Conservation (phyloP, 2,113 vertebrate genomes). For the Saguinus imperator region DNA sequence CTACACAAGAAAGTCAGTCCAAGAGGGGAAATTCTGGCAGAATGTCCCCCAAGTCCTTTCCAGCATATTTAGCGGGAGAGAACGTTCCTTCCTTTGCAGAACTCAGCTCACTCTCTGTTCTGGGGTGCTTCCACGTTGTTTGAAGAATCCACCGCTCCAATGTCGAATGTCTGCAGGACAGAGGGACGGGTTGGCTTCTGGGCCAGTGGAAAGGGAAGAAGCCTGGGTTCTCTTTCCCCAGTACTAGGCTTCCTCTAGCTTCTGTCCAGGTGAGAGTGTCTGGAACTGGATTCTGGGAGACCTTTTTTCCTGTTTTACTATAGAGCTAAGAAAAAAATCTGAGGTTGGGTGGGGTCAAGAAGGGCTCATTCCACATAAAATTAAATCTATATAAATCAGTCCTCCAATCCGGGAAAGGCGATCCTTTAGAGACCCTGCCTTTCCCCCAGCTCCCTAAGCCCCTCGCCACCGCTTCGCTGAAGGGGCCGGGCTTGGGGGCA, state of each 20-base stretch:
- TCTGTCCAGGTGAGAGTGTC: neutral
- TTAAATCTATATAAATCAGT: neutral
- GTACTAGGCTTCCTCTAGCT: neutral
- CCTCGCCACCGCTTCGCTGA: neutral
- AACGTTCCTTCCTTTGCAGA: neutral
- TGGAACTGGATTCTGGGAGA: neutral
- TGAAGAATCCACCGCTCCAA: neutral
- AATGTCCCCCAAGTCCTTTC: neutral
- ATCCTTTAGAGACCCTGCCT: rapidly evolving
- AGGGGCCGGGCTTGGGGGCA: neutral
- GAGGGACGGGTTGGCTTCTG: neutral
- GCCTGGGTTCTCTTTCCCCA: neutral
- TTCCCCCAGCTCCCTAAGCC: neutral
- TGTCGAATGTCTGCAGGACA: neutral
- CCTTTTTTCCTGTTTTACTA: neutral
- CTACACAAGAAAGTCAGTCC: neutral
- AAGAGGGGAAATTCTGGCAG: neutral
- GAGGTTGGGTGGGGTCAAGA: neutral
- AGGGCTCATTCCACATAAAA: neutral
- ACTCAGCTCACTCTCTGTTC: neutral
- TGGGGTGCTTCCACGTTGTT: neutral
- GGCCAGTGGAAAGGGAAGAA: neutral
- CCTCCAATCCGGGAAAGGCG: neutral
- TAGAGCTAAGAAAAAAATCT: neutral
- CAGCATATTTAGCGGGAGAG: neutral